phyloP scores from a whole-genome alignment of 2,113 vertebrate genomes.

The Lasiurus cinereus region DNA sequence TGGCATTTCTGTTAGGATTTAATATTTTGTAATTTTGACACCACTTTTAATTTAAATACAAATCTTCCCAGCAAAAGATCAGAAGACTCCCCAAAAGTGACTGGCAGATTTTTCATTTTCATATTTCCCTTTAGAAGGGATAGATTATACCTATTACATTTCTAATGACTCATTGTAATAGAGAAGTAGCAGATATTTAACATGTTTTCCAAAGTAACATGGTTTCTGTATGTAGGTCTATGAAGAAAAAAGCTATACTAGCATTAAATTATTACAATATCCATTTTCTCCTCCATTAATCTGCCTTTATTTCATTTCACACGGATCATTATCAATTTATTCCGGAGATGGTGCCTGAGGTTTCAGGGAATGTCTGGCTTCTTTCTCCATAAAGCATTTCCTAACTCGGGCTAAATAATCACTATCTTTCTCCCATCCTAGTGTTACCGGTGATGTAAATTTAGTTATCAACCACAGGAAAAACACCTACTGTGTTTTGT shows the following conservation, averaged over 20 bases:
- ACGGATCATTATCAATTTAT: background rate
- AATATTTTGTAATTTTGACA: background rate
- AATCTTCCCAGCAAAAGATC: background rate
- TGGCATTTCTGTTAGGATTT: background rate
- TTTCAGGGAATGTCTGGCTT: background rate
- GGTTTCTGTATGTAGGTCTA: background rate
- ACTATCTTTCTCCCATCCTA: background rate
- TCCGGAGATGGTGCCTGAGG: background rate
- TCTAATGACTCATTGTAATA: background rate
- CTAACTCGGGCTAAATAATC: background rate
- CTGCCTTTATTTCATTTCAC: background rate
- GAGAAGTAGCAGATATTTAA: background rate
- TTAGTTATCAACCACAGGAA: background rate
- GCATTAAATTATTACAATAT: background rate
- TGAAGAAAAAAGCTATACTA: background rate
- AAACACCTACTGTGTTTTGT: background rate
- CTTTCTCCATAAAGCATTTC: background rate
- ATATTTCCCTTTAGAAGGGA: background rate
- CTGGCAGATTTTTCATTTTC: slow-evolving; percentile 20
- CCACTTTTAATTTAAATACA: background rate
- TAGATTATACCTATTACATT: background rate
- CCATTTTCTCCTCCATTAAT: slow-evolving; percentile 23
- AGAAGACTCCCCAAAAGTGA: background rate
- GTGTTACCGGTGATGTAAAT: background rate
- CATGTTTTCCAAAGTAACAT: background rate